Evolutionary conservation across 1,140 invertebrate species (phyloP).

Genomic region (Solenopsis fugax): DNA sequence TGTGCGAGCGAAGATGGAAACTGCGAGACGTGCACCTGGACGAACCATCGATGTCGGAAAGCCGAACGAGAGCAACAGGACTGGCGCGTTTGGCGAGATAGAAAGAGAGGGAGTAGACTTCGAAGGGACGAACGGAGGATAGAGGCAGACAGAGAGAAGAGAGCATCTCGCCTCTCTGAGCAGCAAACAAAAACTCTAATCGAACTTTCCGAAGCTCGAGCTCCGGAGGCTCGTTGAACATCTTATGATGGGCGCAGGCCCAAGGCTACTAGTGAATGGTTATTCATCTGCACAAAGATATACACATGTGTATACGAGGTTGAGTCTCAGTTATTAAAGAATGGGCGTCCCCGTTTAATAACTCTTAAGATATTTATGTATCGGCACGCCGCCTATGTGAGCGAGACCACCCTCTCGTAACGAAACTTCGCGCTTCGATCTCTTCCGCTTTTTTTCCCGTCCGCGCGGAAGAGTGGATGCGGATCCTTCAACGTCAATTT

Average conservation of each 20-base stretch:
- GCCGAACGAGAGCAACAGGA: slow-evolving; percentile 36
- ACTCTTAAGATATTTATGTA: slow-evolving; percentile 77
- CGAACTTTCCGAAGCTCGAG: slow-evolving; percentile 78
- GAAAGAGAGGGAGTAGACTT: background rate
- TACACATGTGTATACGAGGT: slow-evolving; percentile 37
- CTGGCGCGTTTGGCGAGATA: background rate
- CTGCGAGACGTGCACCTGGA: slow-evolving; percentile 69
- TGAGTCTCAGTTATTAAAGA: slow-evolving; percentile 76
- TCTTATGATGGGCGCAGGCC: slow-evolving; percentile 67
- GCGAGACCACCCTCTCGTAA: slow-evolving; percentile 58
- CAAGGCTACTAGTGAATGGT: slow-evolving; percentile 67
- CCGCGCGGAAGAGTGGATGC: slow-evolving; percentile 8
- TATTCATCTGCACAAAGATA: slow-evolving; percentile 61
- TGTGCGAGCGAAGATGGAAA: slow-evolving; percentile 44
- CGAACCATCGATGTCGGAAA: slow-evolving; percentile 68
- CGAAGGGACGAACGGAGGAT: slow-evolving; percentile 19
- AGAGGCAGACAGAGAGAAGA: slow-evolving; percentile 42
- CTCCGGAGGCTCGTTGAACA: slow-evolving; percentile 62
- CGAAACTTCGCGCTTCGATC: slow-evolving; percentile 27
- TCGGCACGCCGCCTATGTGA: slow-evolving; percentile 64
- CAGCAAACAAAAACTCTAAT: slow-evolving; percentile 80
- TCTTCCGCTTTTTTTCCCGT: slow-evolving; percentile 19
- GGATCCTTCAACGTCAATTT: slow-evolving; percentile 4
- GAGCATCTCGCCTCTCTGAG: slow-evolving; percentile 60
- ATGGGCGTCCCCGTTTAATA: slow-evolving; percentile 71